Base-by-base conservation (phyloP, 1,140 invertebrate genomes). In the Pentalonia nigronervosa region DNA sequence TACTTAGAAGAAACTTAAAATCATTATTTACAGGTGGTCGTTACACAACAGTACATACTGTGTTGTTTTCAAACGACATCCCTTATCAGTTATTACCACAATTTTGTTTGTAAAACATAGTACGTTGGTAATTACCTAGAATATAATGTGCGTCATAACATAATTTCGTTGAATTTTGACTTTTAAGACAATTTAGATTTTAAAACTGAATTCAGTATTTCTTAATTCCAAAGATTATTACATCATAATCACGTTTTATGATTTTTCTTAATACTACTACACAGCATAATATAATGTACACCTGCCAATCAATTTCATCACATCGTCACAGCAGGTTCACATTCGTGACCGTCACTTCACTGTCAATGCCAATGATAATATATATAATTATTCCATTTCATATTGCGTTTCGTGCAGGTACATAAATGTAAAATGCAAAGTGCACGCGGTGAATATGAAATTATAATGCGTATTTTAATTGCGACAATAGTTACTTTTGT, bases 241-340 rank as follows among this genome's bases (percentile, higher is more conserved):
- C 60, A 76, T 34, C 60, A 76, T 17, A n/a, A 76, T 76, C 60
- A n/a, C n/a, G 60, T 76, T 76, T 76, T 76, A 76, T 76, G 30
- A 76, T n/a, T 76, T 76, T 76, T 76, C 30, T 76, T n/a, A n/a
- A 30, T 17, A 7, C 17, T 3, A 25, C 8, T 23, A 25, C 23
- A 60, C 56, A n/a, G n/a, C 14, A 76, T 7, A 76, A 14, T n/a
- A n/a, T 76, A n/a, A n/a, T n/a, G 14, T n/a, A 76, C 36, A 34
- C 81, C 81, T 83, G 81, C 36, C 81, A 83, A 83, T 83, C 81
- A 83, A 83, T 83, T 83, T 83, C 81, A 41, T 41, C 34, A 83
- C 20, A 67, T 83, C 34, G 30, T 76, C 60, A 76, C 60, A 76
- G n/a, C 60, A 76, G 60, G 60, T n/a, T 67, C 60, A 14, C 60